Evolutionary conservation across 2,888 invertebrate genomes (phyloP).

Genomic region (Euplagia quadripunctaria): DNA sequence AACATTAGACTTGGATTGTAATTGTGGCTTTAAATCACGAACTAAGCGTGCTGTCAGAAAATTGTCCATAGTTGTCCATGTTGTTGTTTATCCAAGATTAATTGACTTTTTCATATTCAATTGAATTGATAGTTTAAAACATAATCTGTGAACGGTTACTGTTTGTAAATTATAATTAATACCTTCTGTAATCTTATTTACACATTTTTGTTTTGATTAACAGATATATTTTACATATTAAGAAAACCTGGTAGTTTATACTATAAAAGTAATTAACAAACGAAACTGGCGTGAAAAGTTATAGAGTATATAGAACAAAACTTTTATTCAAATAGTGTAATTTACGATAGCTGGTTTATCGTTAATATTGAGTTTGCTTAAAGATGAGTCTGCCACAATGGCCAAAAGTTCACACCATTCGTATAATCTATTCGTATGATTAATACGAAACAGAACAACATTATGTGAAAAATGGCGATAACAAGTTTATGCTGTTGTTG

Average conservation of each 20-base stretch:
- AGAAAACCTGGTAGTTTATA: no score
- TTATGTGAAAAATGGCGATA: conserved; percentile 7
- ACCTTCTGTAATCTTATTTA: no score
- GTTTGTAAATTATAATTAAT: no score
- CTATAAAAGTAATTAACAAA: no score
- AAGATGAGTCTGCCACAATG: not conserved
- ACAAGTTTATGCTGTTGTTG: conserved; percentile 29
- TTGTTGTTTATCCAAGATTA: no score
- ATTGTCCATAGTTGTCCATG: not conserved
- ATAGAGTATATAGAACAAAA: no score
- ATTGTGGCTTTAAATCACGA: not conserved
- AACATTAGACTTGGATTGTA: not conserved
- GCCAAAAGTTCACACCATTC: not conserved
- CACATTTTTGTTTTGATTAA: no score
- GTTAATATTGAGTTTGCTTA: not conserved
- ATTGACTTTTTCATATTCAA: no score
- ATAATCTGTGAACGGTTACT: no score
- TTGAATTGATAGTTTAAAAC: no score
- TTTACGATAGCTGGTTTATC: not conserved
- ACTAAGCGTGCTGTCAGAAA: not conserved
- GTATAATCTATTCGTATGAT: not conserved
- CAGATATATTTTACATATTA: no score
- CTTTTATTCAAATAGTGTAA: not conserved
- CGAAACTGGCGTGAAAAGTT: no score
- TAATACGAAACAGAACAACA: not conserved